Evolutionary conservation across 1,140 invertebrate species (phyloP).

Genomic region (Tachypleus tridentatus): DNA sequence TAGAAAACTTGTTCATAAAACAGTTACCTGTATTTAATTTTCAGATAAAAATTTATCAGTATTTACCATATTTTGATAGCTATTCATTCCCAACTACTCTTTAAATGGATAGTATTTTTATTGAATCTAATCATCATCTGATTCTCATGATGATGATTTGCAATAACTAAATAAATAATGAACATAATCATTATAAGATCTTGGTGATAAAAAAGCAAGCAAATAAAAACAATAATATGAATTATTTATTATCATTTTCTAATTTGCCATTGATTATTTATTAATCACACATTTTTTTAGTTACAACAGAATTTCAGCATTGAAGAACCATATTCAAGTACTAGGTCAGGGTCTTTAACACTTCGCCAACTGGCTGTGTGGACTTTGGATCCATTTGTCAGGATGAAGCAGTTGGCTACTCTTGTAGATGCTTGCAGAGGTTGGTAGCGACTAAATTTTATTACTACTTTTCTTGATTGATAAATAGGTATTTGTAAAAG

Average conservation of each 20-base stretch:
- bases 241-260: background rate
- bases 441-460: slow-evolving; percentile 31
- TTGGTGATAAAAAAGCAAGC: background rate
- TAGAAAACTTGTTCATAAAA: too few relatives aligned
- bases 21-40: too few relatives aligned
- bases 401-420: slow-evolving; percentile 63
- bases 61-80: too few relatives aligned
- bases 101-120: too few relatives aligned
- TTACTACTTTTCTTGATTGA: too few relatives aligned
- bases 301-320: slow-evolving; percentile 8
- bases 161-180: too few relatives aligned
- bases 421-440: slow-evolving; percentile 59
- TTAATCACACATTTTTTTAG: slow-evolving; percentile 25
- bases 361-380: slow-evolving; percentile 63
- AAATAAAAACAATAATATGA: slow-evolving; percentile 6
- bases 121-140: too few relatives aligned
- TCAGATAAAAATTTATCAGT: too few relatives aligned
- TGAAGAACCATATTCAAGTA: slow-evolving; percentile 31
- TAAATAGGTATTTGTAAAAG: too few relatives aligned
- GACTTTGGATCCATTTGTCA: slow-evolving; percentile 61
- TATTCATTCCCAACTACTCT: too few relatives aligned
- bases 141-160: too few relatives aligned
- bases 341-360: slow-evolving; percentile 40
- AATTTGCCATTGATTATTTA: background rate
- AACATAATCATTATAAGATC: too few relatives aligned